phyloP scores from a whole-genome alignment of 2,888 invertebrate species.

The Eueremaeus valkanovi region DNA sequence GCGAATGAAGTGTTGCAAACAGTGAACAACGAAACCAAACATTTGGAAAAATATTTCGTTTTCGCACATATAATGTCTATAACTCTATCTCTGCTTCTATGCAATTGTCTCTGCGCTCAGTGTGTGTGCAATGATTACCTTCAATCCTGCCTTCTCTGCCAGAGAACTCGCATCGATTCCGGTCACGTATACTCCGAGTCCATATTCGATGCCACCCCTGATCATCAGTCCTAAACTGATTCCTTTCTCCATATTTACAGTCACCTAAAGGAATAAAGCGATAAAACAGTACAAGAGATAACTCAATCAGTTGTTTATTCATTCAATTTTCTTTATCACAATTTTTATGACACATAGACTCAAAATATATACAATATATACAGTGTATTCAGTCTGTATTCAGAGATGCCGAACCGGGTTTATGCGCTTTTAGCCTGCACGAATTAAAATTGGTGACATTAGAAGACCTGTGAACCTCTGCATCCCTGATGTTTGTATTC shows the following conservation, averaged over 20 bases:
- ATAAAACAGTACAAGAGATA: background rate
- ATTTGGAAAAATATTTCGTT: background rate
- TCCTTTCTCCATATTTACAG: conserved; percentile 51
- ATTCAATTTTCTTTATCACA: background rate
- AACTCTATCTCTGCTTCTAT: background rate
- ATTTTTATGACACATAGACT: no score
- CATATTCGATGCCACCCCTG: conserved; percentile 89
- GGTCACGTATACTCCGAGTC: conserved; percentile 90
- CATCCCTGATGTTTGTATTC: no score
- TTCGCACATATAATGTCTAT: background rate
- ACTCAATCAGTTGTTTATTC: background rate
- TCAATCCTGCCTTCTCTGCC: conserved; percentile 81
- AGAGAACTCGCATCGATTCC: conserved; percentile 91
- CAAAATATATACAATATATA: no score
- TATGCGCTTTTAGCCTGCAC: no score
- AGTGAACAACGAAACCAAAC: no score
- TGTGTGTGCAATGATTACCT: conserved; percentile 60
- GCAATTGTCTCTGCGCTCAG: no score
- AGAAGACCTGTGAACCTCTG: no score
- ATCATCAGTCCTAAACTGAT: conserved; percentile 88
- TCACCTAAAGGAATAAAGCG: conserved; percentile 50
- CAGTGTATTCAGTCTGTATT: no score
- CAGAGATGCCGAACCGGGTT: no score
- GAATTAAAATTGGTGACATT: no score
- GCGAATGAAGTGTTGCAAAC: conserved; percentile 1